phyloP scores from a whole-genome alignment of 2,888 invertebrate species.

The Agonopterix heracliana region DNA sequence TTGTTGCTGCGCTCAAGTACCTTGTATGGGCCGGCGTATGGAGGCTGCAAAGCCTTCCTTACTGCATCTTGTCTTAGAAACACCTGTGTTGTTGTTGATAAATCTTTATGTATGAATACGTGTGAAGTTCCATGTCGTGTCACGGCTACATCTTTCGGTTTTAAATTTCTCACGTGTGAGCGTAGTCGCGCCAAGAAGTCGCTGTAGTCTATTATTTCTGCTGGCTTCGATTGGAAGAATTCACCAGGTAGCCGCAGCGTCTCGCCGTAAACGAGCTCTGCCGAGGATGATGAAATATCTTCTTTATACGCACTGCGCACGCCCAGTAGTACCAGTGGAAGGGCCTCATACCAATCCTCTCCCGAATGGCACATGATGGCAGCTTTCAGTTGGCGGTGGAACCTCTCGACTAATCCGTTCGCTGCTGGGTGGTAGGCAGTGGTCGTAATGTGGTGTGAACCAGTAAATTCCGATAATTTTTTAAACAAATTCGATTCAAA shows the following conservation, averaged over 20 bases:
- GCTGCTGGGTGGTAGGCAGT: slow-evolving; percentile 12
- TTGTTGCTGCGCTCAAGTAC: background rate
- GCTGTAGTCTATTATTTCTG: too few species aligned
- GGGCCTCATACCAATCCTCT: slow-evolving; percentile 7
- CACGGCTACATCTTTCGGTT: too few species aligned
- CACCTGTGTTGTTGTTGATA: slow-evolving; percentile 3
- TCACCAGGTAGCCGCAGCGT: slow-evolving; percentile 10
- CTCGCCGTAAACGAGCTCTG: slow-evolving; percentile 14
- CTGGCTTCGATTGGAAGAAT: too few species aligned
- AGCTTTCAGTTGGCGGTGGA: slow-evolving; percentile 20
- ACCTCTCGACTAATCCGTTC: slow-evolving; percentile 13
- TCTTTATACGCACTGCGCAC: slow-evolving; percentile 17
- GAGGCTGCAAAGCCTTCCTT: slow-evolving; percentile 14
- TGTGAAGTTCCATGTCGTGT: too few species aligned
- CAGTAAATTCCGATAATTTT: too few species aligned
- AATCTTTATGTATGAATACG: too few species aligned
- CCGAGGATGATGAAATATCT: slow-evolving; percentile 10
- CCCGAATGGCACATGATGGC: slow-evolving; percentile 14
- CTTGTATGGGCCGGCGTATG: slow-evolving; percentile 14
- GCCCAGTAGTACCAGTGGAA: slow-evolving; percentile 16
- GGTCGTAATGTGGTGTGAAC: background rate
- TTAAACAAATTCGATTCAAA: too few species aligned
- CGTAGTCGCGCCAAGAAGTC: too few species aligned
- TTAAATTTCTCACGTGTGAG: too few species aligned
- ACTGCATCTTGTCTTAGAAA: slow-evolving; percentile 17